These are phyloP conservation scores for Silurus glanis DNA, from an alignment of 2,113 vertebrate species.

Conservation along the genomic window DNA sequence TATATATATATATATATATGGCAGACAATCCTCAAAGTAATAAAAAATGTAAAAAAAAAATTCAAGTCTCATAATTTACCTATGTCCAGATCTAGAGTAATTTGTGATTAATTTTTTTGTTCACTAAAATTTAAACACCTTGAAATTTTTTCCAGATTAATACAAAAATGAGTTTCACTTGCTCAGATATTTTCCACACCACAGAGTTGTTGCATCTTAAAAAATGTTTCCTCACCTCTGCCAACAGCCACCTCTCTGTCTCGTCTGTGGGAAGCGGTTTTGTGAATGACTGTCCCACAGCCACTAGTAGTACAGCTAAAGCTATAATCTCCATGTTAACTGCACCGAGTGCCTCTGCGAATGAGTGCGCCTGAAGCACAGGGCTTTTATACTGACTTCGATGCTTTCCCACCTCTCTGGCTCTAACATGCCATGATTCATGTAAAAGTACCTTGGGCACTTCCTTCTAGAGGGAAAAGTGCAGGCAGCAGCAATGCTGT, in stretches of 20 bases:
- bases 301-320: constrained; percentile 26
- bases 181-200: neutral
- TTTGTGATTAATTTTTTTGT: neutral
- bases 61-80: neutral
- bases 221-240: constrained; percentile 31
- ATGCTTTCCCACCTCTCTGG: neutral
- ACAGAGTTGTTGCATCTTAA: neutral
- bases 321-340: constrained; percentile 42
- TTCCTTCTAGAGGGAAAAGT: constrained; percentile 17
- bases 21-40: neutral
- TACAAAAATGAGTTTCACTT: neutral
- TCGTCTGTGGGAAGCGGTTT: constrained; percentile 28
- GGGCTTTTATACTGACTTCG: constrained; percentile 41
- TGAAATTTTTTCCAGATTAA: no score
- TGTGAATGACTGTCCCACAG: constrained; percentile 11
- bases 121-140: neutral
- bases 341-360: neutral
- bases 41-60: neutral
- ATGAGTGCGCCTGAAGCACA: neutral
- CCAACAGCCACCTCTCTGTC: neutral
- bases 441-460: constrained; percentile 47
- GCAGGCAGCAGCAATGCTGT: constrained; percentile 5
- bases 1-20: no score
- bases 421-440: constrained; percentile 43
- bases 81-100: neutral